These are phyloP conservation scores for Climacteris rufus DNA, from an alignment of 2,113 vertebrate genomes.

Conservation along the genomic window DNA sequence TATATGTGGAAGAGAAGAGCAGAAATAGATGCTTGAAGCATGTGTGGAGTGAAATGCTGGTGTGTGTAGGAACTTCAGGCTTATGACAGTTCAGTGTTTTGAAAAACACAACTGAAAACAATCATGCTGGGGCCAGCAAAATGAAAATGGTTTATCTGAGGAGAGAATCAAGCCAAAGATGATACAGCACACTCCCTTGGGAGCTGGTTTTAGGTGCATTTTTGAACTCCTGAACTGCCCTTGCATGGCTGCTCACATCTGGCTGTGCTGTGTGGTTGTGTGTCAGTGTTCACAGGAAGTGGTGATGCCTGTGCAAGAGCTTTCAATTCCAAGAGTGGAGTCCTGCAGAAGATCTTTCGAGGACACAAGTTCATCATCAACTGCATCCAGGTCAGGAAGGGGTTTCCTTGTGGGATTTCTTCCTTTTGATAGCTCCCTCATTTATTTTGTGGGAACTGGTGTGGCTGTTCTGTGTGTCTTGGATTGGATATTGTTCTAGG, in stretches of 20 bases:
- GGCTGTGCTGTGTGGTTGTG: neutral
- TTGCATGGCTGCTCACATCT: neutral
- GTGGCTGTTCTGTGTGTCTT: neutral
- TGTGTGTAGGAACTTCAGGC: neutral
- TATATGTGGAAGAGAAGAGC: neutral
- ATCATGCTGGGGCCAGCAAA: neutral
- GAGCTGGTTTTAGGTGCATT: neutral
- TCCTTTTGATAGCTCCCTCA: neutral
- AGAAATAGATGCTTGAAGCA: neutral
- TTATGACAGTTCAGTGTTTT: neutral
- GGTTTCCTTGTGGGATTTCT: neutral
- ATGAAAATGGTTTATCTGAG: neutral
- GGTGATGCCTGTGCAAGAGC: slow-evolving; percentile 79
- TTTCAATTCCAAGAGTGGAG: slow-evolving; percentile 75
- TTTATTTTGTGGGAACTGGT: neutral
- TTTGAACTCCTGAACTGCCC: neutral
- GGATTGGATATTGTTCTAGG: neutral
- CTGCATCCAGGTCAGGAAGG: slow-evolving; percentile 76
- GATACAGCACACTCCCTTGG: rapidly evolving
- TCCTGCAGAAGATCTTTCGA: slow-evolving; percentile 77
- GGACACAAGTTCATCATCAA: slow-evolving; percentile 81
- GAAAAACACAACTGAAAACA: neutral
- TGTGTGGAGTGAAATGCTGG: neutral
- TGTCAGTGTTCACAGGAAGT: slow-evolving; percentile 82
- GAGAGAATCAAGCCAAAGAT: neutral